phyloP scores from a whole-genome alignment of 2,888 invertebrate species.

The Hecatera dysodea region DNA sequence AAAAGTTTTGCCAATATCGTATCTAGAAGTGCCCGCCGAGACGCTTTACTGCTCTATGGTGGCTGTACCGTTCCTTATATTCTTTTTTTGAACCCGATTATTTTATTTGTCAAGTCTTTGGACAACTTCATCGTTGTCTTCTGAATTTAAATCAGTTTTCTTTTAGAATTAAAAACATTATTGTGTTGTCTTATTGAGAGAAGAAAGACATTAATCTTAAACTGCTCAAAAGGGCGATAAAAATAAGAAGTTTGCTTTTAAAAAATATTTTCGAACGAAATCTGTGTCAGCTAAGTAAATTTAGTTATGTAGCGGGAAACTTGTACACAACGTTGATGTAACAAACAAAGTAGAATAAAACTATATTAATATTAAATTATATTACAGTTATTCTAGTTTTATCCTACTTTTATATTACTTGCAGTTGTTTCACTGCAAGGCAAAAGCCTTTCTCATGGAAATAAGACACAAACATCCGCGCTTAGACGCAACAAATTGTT shows the following conservation, averaged over 20 bases:
- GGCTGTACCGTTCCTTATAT: conserved; percentile 13
- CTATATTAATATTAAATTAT: too few species aligned
- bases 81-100: conserved; percentile 34
- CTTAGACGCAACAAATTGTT: neutral
- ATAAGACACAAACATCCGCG: conserved; percentile 8
- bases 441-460: neutral
- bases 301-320: neutral
- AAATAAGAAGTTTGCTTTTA: neutral
- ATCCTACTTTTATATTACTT: neutral
- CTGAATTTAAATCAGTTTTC: conserved; percentile 43
- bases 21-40: neutral
- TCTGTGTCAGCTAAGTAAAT: neutral
- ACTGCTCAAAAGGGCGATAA: conserved; percentile 20
- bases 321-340: conserved; percentile 5
- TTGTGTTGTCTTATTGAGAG: conserved; percentile 22
- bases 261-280: neutral
- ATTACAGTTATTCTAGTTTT: neutral
- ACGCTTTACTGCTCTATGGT: neutral
- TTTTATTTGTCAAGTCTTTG: conserved; percentile 29
- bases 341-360: too few species aligned
- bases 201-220: conserved; percentile 15
- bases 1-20: neutral
- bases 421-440: neutral
- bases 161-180: conserved; percentile 28
- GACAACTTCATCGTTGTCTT: conserved; percentile 28